These are phyloP conservation scores for Limulus polyphemus DNA, from an alignment of 2,888 invertebrate species.

Conservation along the genomic window DNA sequence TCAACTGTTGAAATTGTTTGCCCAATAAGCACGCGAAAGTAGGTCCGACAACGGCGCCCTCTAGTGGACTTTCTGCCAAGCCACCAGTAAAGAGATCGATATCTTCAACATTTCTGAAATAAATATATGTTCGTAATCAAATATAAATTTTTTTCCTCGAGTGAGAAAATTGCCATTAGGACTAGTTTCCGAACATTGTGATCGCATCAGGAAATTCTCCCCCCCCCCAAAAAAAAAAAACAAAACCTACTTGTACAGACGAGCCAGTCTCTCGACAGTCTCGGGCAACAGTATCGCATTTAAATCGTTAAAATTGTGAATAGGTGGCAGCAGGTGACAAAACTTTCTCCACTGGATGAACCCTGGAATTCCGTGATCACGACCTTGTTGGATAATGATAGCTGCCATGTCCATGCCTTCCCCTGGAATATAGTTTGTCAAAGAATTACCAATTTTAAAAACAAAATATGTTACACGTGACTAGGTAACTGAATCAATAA, in stretches of 20 bases:
- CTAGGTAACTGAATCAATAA: too few species aligned
- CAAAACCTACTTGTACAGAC: conserved; percentile 50
- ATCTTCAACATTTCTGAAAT: conserved; percentile 49
- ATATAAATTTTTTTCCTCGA: too few species aligned
- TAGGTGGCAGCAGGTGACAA: conserved; percentile 45
- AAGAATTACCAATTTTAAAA: too few species aligned
- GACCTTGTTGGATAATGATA: conserved; percentile 47
- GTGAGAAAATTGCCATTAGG: too few species aligned
- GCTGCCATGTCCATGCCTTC: conserved; percentile 39
- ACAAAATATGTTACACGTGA: too few species aligned
- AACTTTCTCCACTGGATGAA: conserved; percentile 55
- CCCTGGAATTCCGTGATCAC: conserved; percentile 68
- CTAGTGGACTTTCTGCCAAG: conserved; percentile 62
- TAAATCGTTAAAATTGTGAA: conserved; percentile 46
- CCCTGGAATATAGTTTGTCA: conserved; percentile 1
- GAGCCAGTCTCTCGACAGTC: conserved; percentile 51
- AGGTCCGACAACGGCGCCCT: conserved; percentile 68
- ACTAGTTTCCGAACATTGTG: too few species aligned
- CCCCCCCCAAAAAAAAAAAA: too few species aligned
- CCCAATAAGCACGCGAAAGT: conserved; percentile 74
- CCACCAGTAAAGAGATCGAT: conserved; percentile 75
- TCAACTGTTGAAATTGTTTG: conserved; percentile 64
- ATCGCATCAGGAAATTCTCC: too few species aligned
- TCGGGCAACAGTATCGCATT: conserved; percentile 44
- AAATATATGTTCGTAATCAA: not conserved